Conservation (phyloP, 2,797 vertebrate species). For the Eleutherodactylus coqui region DNA sequence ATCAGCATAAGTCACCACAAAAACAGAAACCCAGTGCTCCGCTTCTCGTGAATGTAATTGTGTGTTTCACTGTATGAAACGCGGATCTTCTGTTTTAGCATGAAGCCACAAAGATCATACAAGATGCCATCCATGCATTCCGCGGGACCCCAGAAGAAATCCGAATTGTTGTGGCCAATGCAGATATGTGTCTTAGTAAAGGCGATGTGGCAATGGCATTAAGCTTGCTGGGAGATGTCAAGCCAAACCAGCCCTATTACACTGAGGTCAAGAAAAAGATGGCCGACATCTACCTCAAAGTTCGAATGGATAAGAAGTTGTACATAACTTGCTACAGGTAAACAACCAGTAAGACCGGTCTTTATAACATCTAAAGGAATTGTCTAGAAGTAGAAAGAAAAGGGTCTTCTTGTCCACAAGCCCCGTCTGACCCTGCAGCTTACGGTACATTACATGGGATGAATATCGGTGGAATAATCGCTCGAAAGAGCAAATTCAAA, state of each 20-base stretch:
- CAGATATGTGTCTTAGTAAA: constrained; percentile 77
- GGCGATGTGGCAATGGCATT: constrained; percentile 73
- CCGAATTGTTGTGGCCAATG: constrained; percentile 74
- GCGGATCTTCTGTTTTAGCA: constrained; percentile 70
- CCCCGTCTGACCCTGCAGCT: too few relatives aligned
- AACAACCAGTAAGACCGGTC: background rate
- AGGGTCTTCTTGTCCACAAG: background rate
- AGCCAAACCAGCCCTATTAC: constrained; percentile 74
- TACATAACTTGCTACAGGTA: constrained; percentile 79
- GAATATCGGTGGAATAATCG: too few relatives aligned
- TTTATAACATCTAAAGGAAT: background rate
- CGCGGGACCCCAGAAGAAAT: constrained; percentile 74
- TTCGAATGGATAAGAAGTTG: constrained; percentile 69
- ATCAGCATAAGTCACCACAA: background rate
- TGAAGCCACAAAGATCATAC: constrained; percentile 79
- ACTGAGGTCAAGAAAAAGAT: constrained; percentile 77
- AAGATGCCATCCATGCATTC: constrained; percentile 77
- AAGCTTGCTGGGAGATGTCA: constrained; percentile 69
- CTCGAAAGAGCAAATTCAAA: too few relatives aligned
- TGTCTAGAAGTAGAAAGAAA: background rate
- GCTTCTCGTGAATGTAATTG: background rate
- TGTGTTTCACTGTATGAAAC: background rate
- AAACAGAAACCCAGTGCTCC: background rate
- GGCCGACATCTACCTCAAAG: constrained; percentile 77
- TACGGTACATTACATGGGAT: too few relatives aligned